These are phyloP conservation scores for Frankliniella intonsa DNA, from an alignment of 2,888 invertebrate genomes.

Conservation along the genomic window DNA sequence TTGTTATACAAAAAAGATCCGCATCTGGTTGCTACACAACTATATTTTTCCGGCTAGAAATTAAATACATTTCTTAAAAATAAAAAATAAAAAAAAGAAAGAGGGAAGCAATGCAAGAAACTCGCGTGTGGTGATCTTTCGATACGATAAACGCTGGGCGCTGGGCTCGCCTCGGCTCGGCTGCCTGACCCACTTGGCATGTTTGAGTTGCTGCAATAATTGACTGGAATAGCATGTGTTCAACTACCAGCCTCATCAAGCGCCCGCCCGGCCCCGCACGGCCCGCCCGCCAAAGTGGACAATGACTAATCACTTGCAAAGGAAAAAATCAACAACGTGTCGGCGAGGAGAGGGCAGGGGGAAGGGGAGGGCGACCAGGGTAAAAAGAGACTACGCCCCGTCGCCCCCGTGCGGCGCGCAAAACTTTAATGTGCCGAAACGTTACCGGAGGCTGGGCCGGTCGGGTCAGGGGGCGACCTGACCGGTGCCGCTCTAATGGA, in stretches of 20 bases:
- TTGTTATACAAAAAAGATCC: no score
- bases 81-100: no score
- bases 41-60: no score
- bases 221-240: not conserved
- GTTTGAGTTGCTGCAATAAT: not conserved
- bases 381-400: no score
- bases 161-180: not conserved
- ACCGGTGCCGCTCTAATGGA: not conserved
- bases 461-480: not conserved
- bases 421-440: conserved; percentile 19
- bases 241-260: not conserved
- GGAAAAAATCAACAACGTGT: not conserved
- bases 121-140: not conserved
- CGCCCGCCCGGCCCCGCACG: no score
- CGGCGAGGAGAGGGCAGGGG: not conserved
- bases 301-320: conserved; percentile 15
- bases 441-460: not conserved
- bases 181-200: not conserved
- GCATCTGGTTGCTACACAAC: no score
- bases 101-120: no score
- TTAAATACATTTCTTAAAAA: no score
- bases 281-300: conserved; percentile 5
- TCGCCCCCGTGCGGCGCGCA: not conserved
- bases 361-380: no score
- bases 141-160: not conserved